Conservation (phyloP, 2,113 vertebrate genomes). For the Arizona elegans region DNA sequence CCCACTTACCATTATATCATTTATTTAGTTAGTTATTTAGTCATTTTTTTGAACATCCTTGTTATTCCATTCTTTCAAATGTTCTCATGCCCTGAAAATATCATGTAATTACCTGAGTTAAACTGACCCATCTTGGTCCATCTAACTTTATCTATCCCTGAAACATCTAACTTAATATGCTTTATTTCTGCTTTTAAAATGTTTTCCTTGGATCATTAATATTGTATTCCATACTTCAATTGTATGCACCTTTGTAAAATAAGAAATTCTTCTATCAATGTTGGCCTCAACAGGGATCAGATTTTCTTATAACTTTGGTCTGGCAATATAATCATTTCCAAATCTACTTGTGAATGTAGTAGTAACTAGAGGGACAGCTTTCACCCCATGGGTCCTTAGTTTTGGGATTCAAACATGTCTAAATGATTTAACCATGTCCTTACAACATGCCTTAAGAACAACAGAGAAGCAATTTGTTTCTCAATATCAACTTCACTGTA, state of each 20-base stretch:
- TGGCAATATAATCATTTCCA: background rate
- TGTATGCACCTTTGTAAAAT: background rate
- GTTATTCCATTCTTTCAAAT: background rate
- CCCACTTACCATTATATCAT: background rate
- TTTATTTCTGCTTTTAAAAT: background rate
- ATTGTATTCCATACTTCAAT: background rate
- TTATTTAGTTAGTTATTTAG: background rate
- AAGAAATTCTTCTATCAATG: background rate
- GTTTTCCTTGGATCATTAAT: background rate
- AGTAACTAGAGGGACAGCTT: background rate
- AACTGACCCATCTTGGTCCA: background rate
- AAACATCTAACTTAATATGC: background rate
- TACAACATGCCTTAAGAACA: background rate
- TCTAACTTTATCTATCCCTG: background rate
- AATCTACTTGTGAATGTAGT: background rate
- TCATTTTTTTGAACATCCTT: background rate
- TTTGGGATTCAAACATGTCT: background rate
- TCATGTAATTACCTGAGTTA: background rate
- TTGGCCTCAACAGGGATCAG: background rate
- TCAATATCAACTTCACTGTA: background rate
- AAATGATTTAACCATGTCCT: background rate
- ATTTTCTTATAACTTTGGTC: background rate
- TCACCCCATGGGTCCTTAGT: background rate
- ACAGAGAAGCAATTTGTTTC: background rate
- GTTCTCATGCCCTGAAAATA: background rate